A percentile compares a stretch with the other conserved stretches of the same genome.
These are phyloP conservation scores for Neotoma lepida DNA, from an alignment of 2,113 vertebrate species.

Conservation along the genomic window DNA sequence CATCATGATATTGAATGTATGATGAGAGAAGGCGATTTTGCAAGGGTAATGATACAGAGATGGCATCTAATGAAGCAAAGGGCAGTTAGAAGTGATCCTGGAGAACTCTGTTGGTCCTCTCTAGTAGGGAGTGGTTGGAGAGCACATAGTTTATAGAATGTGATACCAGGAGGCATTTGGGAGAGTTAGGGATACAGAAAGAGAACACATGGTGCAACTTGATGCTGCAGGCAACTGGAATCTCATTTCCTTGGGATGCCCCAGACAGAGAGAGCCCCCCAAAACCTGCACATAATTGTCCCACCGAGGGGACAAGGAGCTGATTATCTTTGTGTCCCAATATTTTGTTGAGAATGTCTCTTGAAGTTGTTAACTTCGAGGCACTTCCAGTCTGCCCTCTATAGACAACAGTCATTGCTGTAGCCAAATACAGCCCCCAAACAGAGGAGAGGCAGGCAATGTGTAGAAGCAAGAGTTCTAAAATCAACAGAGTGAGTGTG, in stretches of 20 bases:
- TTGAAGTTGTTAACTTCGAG: neutral
- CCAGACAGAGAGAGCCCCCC: neutral
- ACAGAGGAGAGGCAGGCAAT: neutral
- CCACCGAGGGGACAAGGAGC: neutral
- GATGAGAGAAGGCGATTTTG: neutral
- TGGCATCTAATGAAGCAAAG: neutral
- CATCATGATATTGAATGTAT: neutral
- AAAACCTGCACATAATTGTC: neutral
- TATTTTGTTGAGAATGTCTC: neutral
- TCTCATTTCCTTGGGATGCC: neutral
- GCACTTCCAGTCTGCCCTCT: neutral
- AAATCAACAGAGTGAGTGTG: neutral
- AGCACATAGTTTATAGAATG: neutral
- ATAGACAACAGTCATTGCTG: neutral
- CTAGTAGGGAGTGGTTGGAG: neutral
- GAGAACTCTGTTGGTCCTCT: neutral
- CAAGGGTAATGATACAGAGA: neutral
- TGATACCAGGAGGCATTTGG: neutral
- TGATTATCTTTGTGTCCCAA: neutral
- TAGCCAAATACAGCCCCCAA: neutral
- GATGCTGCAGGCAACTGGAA: neutral
- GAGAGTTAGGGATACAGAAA: neutral
- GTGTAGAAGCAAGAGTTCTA: neutral
- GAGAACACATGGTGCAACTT: neutral
- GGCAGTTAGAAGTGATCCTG: neutral